Evolutionary conservation across 1,140 invertebrate genomes (phyloP), one percentile per base, ranked within the genome.

Genomic region (Cherax destructor): DNA sequence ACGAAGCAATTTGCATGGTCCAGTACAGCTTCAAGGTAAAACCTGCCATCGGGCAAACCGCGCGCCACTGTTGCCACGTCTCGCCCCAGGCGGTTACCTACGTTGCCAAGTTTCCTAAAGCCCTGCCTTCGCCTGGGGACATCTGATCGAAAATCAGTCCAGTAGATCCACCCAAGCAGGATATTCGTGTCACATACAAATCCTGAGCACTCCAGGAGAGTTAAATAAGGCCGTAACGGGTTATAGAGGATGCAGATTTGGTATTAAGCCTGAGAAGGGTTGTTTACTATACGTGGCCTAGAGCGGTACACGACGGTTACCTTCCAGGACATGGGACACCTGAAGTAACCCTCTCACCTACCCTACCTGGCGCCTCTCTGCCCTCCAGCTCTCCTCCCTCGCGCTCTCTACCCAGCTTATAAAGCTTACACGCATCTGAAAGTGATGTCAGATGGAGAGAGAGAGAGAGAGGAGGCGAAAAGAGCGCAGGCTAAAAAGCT

Each of bases 31-130:
- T 92, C 91, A 92, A 92, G 91, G 91, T 92, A 92, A 92, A 92
- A 88, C 86, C 91, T 83, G 91, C 91, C 91, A 92, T 84, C 76
- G 91, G 91, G 86, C 91, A 92, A 92, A 92, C 91, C 91, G 91
- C 91, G 91, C 91, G 91, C 91, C 91, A 92, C 86, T 89, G 91
- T 92, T 92, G 91, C 91, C 91, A 92, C 91, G 91, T 92, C 87
- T 92, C 61, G 86, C 91, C 91, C 74, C 69, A 86, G 91, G 91
- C 91, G 65, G 81, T 87, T 52, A 50, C 74, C 86, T 65, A 56
- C 77, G 87, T 89, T 92, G 91, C 91, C 91, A 89, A 79, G 86
- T 88, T 84, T 91, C 77, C 72, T 24, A 11, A 65, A 91, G 88
- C 90, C 90, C 90, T 86, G 90, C 83, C 90, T 91, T 83, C 88